Conservation (phyloP, 2,888 invertebrate species). For the Suillia variegata region DNA sequence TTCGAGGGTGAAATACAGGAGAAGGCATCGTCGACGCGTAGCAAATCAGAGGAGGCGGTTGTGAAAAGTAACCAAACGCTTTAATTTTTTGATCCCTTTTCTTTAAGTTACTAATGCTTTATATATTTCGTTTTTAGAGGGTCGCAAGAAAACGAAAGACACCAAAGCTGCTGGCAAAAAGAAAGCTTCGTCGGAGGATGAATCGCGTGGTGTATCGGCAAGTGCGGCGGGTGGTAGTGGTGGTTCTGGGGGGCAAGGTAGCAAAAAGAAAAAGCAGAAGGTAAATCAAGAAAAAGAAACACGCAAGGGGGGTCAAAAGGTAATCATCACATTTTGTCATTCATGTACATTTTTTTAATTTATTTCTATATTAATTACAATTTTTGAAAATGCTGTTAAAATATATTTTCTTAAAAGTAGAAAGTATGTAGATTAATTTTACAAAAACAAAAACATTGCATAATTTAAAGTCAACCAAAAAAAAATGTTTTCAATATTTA, state of each 20-base stretch:
- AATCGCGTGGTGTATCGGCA: conserved; percentile 44
- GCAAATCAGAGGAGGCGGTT: conserved; percentile 69
- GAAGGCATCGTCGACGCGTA: conserved; percentile 80
- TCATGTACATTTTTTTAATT: neutral
- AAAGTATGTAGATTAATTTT: no score
- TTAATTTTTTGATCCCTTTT: neutral
- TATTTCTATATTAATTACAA: neutral
- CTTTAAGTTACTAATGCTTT: neutral
- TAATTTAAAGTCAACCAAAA: no score
- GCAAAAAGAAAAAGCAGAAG: conserved; percentile 63
- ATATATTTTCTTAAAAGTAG: no score
- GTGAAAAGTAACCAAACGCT: conserved; percentile 64
- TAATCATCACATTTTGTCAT: conserved; percentile 48
- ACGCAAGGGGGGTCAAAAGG: conserved; percentile 62
- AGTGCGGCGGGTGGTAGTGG: conserved; percentile 17
- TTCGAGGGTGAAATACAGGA: conserved; percentile 98
- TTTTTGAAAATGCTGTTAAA: no score
- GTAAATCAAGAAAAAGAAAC: conserved; percentile 63
- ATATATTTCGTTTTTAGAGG: conserved; percentile 67
- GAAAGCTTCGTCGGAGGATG: conserved; percentile 62
- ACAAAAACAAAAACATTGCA: no score
- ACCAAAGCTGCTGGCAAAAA: conserved; percentile 67
- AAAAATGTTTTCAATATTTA: no score
- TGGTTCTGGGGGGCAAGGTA: conserved; percentile 55
- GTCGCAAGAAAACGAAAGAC: conserved; percentile 73